A percentile compares a stretch with the other conserved stretches of the same genome.
These are phyloP conservation scores for Zaprionus tsacasi DNA, from an alignment of 1,140 invertebrate species.

Conservation along the genomic window DNA sequence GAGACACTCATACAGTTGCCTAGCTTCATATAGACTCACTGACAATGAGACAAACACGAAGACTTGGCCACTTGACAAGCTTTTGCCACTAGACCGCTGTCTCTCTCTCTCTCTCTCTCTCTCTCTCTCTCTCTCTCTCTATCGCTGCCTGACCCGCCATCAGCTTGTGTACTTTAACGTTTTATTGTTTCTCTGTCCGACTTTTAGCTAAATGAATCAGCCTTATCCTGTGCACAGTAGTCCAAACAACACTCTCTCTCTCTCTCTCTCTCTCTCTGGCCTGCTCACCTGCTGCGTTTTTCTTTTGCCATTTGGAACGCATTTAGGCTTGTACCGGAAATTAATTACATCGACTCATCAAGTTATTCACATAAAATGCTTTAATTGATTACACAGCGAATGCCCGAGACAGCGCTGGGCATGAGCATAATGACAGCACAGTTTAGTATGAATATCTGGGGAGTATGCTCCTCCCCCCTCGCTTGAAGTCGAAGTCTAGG, in stretches of 20 bases:
- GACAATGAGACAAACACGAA: conserved; percentile 1
- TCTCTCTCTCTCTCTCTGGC: background rate
- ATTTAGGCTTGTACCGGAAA: conserved; percentile 54
- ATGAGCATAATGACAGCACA: background rate
- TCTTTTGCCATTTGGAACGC: conserved; percentile 34
- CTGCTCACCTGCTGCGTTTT: conserved; percentile 60
- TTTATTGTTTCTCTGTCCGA: conserved; percentile 49
- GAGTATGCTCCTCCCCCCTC: no score
- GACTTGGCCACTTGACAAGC: conserved; percentile 45
- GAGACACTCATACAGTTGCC: background rate
- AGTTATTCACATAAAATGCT: conserved; percentile 51
- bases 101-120: background rate
- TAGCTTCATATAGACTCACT: background rate
- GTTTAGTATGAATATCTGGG: no score
- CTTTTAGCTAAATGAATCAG: conserved; percentile 76
- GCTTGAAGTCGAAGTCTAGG: no score
- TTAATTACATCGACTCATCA: conserved; percentile 68
- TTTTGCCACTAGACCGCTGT: conserved; percentile 9
- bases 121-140: background rate
- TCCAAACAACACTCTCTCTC: background rate
- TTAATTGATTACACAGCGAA: conserved; percentile 47
- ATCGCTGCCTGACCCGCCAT: background rate
- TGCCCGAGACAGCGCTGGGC: background rate
- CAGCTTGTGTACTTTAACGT: conserved; percentile 39
- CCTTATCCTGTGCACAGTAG: conserved; percentile 44